phyloP scores from a whole-genome alignment of 1,140 invertebrate species.

The Cyclargus thomasi region DNA sequence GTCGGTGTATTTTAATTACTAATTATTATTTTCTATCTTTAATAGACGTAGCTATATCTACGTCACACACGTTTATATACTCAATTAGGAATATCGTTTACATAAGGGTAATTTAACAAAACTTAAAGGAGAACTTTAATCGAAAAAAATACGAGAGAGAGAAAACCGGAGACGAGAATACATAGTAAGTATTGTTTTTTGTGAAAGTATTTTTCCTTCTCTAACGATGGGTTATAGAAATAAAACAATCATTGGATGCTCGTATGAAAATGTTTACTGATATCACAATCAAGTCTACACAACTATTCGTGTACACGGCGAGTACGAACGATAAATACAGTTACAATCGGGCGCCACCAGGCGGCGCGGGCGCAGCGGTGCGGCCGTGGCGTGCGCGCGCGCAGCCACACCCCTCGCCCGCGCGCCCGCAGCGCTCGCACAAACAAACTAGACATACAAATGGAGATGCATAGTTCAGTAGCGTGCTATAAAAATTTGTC shows the following conservation, averaged over 20 bases:
- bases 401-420: too few species aligned
- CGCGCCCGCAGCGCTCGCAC: slow-evolving; percentile 13
- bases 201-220: background rate
- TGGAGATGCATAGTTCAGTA: slow-evolving; percentile 48
- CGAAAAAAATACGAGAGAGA: too few species aligned
- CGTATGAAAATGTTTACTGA: slow-evolving; percentile 75
- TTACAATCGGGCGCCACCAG: slow-evolving; percentile 34
- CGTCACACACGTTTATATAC: too few species aligned
- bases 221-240: slow-evolving; percentile 27
- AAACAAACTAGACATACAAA: slow-evolving; percentile 31
- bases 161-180: too few species aligned
- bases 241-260: slow-evolving; percentile 67
- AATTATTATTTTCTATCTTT: too few species aligned
- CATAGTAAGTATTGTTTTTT: too few species aligned
- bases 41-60: too few species aligned
- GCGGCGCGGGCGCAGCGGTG: slow-evolving; percentile 14
- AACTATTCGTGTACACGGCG: slow-evolving; percentile 63
- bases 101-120: too few species aligned
- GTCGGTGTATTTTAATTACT: too few species aligned
- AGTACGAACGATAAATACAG: slow-evolving; percentile 56
- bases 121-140: too few species aligned
- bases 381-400: slow-evolving; percentile 1
- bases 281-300: slow-evolving; percentile 75
- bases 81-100: too few species aligned
- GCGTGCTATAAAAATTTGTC: slow-evolving; percentile 55